Evolutionary conservation across 2,113 vertebrate genomes (phyloP).

Genomic region (Phrynosoma blainvillii): DNA sequence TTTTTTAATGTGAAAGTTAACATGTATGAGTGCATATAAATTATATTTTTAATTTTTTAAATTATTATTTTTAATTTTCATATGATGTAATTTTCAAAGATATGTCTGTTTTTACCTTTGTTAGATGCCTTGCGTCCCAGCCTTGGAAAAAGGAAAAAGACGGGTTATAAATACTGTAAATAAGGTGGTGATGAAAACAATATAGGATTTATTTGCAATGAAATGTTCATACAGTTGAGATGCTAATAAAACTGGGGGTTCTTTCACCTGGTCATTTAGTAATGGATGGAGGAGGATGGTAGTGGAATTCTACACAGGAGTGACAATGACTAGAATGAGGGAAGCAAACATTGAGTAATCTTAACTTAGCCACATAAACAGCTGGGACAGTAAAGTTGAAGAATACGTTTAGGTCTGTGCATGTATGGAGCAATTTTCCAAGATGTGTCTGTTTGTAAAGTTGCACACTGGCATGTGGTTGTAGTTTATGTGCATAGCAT

Average conservation of each 20-base stretch:
- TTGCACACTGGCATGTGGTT: neutral
- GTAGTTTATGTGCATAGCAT: neutral
- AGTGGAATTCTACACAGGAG: neutral
- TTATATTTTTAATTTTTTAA: too few species aligned
- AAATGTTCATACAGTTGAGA: neutral
- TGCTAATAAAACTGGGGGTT: neutral
- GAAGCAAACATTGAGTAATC: neutral
- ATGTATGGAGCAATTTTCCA: neutral
- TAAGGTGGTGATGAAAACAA: too few species aligned
- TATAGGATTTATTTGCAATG: neutral
- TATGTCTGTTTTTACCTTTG: too few species aligned
- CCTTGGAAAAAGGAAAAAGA: too few species aligned
- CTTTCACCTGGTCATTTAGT: neutral
- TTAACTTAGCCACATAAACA: too few species aligned
- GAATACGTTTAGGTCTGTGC: too few species aligned
- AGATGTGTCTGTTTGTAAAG: neutral
- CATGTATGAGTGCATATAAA: too few species aligned
- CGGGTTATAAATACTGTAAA: too few species aligned
- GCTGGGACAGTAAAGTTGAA: neutral
- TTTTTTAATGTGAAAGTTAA: neutral
- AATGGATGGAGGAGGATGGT: neutral
- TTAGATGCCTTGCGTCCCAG: too few species aligned
- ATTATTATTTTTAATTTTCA: too few species aligned
- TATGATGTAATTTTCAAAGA: too few species aligned
- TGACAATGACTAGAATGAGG: neutral